These are phyloP conservation scores for Lordiphosa andalusiaca DNA, from an alignment of 2,888 invertebrate genomes.

Conservation along the genomic window DNA sequence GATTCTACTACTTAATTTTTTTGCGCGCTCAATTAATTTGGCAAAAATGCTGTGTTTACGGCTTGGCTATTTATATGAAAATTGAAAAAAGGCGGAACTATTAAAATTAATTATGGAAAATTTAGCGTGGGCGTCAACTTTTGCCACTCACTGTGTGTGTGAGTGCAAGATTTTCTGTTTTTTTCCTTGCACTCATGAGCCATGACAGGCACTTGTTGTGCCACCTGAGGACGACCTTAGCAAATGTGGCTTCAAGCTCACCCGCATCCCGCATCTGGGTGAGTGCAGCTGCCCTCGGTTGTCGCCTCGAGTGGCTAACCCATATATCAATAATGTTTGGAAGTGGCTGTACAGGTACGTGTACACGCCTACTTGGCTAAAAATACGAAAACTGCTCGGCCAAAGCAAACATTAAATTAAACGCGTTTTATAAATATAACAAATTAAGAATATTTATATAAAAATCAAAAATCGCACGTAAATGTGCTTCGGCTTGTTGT, in stretches of 20 bases:
- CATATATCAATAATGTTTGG: constrained; percentile 48
- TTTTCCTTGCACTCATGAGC: constrained; percentile 38
- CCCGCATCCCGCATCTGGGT: constrained; percentile 44
- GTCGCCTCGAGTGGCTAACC: constrained; percentile 35
- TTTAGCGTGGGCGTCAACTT: constrained; percentile 48
- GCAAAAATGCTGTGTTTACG: constrained; percentile 22
- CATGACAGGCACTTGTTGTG: constrained; percentile 46
- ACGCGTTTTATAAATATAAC: constrained; percentile 59
- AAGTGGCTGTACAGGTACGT: constrained; percentile 6
- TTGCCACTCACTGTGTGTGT: constrained; percentile 18
- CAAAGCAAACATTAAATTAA: constrained; percentile 47
- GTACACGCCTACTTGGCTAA: constrained; percentile 61
- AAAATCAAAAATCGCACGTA: constrained; percentile 13
- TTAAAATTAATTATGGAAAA: constrained; percentile 71
- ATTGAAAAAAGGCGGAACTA: constrained; percentile 59
- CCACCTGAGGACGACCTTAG: constrained; percentile 6
- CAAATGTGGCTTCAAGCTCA: constrained; percentile 16
- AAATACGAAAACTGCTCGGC: constrained; percentile 39
- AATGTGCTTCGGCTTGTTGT: constrained; percentile 13
- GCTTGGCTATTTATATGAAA: constrained; percentile 56
- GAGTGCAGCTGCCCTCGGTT: constrained; percentile 33
- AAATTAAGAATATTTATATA: constrained; percentile 40
- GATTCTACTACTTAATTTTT: constrained; percentile 23
- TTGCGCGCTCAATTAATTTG: constrained; percentile 51
- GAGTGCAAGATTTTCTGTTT: background rate